Percentiles rank a stretch among this genome's conserved stretches.
Evolutionary conservation across 2,113 vertebrate species (phyloP).

Genomic region (Propithecus coquereli): DNA sequence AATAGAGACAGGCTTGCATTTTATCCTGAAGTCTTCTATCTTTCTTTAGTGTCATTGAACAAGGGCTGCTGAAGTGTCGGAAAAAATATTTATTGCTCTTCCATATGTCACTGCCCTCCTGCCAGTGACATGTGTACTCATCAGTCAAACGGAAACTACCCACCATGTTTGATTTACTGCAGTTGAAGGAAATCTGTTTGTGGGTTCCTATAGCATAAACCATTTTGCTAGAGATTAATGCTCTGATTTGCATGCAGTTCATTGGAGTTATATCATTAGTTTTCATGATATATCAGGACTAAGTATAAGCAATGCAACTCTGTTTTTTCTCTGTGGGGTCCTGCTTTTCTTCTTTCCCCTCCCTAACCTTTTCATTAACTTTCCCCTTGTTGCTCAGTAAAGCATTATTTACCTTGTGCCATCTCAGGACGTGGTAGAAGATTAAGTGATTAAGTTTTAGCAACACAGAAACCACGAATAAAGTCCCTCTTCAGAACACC

Average conservation of each 20-base stretch:
- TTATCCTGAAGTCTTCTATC: conserved; percentile 76
- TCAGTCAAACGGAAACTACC: conserved; percentile 82
- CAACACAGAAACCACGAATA: conserved; percentile 52
- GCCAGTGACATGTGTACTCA: conserved; percentile 81
- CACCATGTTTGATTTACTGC: conserved; percentile 82
- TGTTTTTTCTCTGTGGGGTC: conserved; percentile 63
- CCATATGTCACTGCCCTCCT: conserved; percentile 79
- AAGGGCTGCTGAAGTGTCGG: conserved; percentile 78
- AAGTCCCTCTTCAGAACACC: conserved; percentile 48
- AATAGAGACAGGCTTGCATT: conserved; percentile 67
- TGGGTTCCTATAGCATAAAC: conserved; percentile 82
- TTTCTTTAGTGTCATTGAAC: conserved; percentile 72
- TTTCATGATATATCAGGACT: conserved; percentile 75
- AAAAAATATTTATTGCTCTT: conserved; percentile 80
- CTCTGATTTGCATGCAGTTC: conserved; percentile 80
- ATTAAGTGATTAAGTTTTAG: conserved; percentile 70
- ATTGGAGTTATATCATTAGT: conserved; percentile 75
- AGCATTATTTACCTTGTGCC: conserved; percentile 70
- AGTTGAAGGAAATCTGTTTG: conserved; percentile 81
- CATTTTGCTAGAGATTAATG: conserved; percentile 83
- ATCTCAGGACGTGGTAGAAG: conserved; percentile 47
- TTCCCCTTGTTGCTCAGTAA: conserved; percentile 61
- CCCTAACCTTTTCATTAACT: conserved; percentile 75
- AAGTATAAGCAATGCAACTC: conserved; percentile 74
- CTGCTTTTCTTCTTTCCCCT: conserved; percentile 65